Base-by-base conservation (phyloP, 2,888 invertebrate genomes). In the Xestobium rufovillosum region DNA sequence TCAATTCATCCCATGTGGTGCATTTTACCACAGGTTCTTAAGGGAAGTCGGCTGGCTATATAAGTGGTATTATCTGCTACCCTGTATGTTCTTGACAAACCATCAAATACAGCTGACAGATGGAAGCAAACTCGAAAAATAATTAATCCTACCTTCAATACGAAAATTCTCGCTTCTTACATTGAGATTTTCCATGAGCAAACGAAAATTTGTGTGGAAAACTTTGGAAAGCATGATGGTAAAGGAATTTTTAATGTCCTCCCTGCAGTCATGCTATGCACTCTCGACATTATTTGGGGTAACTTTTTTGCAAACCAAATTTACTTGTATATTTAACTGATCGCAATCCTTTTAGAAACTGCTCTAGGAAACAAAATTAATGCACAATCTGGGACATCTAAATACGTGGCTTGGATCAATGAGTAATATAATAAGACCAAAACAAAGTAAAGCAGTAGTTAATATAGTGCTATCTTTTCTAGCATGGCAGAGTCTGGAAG, bases 111-210 rank as follows among this genome's bases (percentile, higher is more conserved):
- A n/a, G n/a, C n/a, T n/a, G n/a, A n/a, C 1, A 31, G 30, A 14
- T 50, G 50, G 49, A 42, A 41, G 19, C 14, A 33, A 4, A 42
- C 45, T 13, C 38, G 49, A 4, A 49, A 44, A 38, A 31, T 43
- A 2, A 37, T 49, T 19, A 38, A 41, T 19, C 42, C 43, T n/a
- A 45, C 49, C 3, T 47, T 49, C 27, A 45, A 45, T 25, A 30
- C 38, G 13, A 42, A 44, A 40, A 38, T 47, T 26, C 27, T 49
- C 12, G 37, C 42, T 32, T 34, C 41, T 13, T 49, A 45, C 33
- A 34, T 49, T 15, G 38, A 40, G 4, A 39, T 44, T 12, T 47
- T 47, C 26, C 38, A 28, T 15, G 38, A 42, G 23, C 39, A 45
- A 16, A 16, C 42, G 4, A 16, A 37, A 19, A 38, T 38, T 12